Conservation (phyloP, 2,888 invertebrate species). For the Ormyrus rosae region DNA sequence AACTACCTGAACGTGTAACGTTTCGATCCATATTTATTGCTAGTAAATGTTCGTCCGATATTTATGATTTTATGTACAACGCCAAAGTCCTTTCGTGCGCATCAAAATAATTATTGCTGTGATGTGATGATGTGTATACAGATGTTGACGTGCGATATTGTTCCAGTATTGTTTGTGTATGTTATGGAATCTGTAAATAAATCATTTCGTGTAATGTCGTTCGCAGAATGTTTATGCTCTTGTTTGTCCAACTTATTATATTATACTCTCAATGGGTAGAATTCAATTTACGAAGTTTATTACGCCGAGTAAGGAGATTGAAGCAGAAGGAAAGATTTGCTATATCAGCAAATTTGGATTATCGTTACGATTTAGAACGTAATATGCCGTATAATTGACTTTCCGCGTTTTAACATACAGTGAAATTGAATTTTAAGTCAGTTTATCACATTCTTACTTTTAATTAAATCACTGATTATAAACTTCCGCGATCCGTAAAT, state of each 20-base stretch:
- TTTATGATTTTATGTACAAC: too few relatives aligned
- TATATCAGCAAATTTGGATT: constrained; percentile 31
- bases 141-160: not conserved
- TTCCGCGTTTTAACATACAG: not conserved
- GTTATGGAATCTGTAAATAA: constrained; percentile 31
- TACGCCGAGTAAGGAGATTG: constrained; percentile 17
- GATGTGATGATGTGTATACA: not conserved
- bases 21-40: not conserved
- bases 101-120: not conserved
- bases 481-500: not conserved
- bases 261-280: not conserved
- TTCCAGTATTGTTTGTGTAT: not conserved
- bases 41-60: too few relatives aligned
- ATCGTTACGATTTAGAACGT: constrained; percentile 12
- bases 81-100: not conserved
- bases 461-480: not conserved
- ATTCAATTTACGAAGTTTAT: constrained; percentile 28
- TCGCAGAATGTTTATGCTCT: too few relatives aligned
- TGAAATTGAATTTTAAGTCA: not conserved
- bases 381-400: constrained; percentile 21
- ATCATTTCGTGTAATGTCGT: not conserved
- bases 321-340: not conserved
- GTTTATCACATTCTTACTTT: not conserved
- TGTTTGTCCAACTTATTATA: not conserved
- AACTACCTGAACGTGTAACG: constrained; percentile 14